phyloP scores from a whole-genome alignment of 2,888 invertebrate genomes.

The Xylocampa areola region DNA sequence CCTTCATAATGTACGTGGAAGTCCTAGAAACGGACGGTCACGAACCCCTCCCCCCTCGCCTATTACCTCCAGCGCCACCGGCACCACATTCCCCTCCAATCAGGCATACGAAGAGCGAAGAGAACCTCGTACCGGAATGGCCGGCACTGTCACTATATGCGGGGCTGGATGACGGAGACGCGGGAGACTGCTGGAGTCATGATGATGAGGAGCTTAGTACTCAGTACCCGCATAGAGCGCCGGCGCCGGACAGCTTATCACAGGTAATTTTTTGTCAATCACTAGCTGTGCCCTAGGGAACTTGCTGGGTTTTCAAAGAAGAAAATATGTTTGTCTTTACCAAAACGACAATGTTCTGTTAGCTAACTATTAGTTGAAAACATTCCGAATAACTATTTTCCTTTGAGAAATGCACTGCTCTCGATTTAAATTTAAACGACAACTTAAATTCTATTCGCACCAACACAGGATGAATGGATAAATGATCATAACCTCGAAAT shows the following conservation, averaged over 20 bases:
- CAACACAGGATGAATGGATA: no score
- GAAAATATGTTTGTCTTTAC: no score
- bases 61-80: constrained; percentile 94
- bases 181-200: constrained; percentile 97
- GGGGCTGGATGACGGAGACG: constrained; percentile 77
- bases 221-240: constrained; percentile 75
- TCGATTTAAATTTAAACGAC: no score
- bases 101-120: constrained; percentile 98
- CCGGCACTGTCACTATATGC: constrained; percentile 85
- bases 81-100: constrained; percentile 92
- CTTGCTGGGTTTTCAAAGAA: no score
- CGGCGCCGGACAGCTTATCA: constrained; percentile 91
- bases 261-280: constrained; percentile 89
- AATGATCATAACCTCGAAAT: no score
- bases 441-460: no score
- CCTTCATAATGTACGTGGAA: constrained; percentile 99
- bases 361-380: no score
- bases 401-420: no score
- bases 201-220: constrained; percentile 96
- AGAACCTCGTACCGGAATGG: constrained; percentile 93
- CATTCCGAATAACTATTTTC: no score
- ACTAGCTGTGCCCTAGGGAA: no score
- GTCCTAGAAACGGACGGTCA: constrained; percentile 94
- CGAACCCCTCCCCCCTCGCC: constrained; percentile 96
- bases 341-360: no score